These are phyloP conservation scores for Spea hammondii DNA, from an alignment of 2,797 vertebrate species.

Conservation along the genomic window DNA sequence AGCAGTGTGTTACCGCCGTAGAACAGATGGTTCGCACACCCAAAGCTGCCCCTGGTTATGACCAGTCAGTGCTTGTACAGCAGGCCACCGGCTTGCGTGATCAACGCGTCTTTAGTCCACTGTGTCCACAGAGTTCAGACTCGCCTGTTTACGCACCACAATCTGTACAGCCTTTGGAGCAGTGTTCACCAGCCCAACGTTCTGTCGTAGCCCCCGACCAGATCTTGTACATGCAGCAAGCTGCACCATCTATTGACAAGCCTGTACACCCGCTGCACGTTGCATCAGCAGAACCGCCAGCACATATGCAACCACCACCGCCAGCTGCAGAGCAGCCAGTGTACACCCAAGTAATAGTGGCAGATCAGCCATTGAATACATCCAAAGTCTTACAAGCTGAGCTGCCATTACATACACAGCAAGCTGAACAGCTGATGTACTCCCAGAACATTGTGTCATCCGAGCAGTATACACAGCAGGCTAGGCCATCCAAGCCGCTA, in stretches of 20 bases:
- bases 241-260: conserved; percentile 33
- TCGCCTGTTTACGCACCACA: conserved; percentile 27
- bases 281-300: conserved; percentile 54
- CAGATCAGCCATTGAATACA: neutral
- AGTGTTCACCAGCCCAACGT: conserved; percentile 52
- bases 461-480: conserved; percentile 5
- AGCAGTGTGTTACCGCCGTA: neutral
- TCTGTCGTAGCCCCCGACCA: conserved; percentile 43
- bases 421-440: neutral
- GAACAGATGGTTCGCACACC: neutral
- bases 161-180: conserved; percentile 28
- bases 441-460: conserved; percentile 5
- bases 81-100: conserved; percentile 7
- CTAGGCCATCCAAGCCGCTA: neutral
- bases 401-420: neutral
- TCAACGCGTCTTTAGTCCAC: conserved; percentile 16
- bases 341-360: neutral
- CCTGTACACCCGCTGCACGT: conserved; percentile 29
- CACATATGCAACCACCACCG: neutral
- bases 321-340: conserved; percentile 13
- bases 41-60: neutral
- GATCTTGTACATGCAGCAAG: conserved; percentile 16
- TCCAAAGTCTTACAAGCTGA: neutral
- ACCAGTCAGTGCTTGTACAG: conserved; percentile 3
- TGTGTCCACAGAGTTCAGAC: conserved; percentile 16